A percentile compares a stretch with the other conserved stretches of the same genome.
phyloP scores from a whole-genome alignment of 2,797 vertebrate species.

The Cheirogaleus major region DNA sequence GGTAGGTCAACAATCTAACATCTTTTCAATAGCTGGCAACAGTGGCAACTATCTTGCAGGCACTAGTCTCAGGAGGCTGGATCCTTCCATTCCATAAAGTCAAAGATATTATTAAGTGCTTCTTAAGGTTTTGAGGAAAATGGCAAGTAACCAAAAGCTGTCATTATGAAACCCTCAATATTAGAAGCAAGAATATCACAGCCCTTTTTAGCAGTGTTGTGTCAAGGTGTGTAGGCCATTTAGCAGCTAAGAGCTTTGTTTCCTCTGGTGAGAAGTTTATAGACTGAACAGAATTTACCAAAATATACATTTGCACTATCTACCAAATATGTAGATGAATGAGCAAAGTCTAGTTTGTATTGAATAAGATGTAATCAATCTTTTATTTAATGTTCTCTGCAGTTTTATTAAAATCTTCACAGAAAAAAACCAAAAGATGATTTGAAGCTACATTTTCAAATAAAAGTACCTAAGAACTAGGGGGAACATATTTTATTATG shows the following conservation, averaged over 20 bases:
- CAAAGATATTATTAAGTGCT: not conserved
- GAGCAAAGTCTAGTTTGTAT: not conserved
- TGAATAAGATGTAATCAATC: not conserved
- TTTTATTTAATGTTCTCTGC: not conserved
- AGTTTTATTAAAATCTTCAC: slow-evolving; percentile 27
- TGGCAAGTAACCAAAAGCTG: not conserved
- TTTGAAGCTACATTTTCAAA: slow-evolving; percentile 22
- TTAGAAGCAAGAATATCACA: not conserved
- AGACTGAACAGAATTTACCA: not conserved
- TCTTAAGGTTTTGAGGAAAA: not conserved
- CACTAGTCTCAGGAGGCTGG: not conserved
- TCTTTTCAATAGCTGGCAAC: not conserved
- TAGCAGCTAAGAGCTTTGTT: not conserved
- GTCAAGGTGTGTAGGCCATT: not conserved
- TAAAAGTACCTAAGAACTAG: not conserved
- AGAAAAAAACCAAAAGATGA: not conserved
- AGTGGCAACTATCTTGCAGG: not conserved
- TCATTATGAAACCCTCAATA: not conserved
- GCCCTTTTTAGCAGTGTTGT: not conserved
- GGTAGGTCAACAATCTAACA: not conserved
- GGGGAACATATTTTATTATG: not conserved
- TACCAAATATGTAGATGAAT: not conserved
- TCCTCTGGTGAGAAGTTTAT: slow-evolving; percentile 2
- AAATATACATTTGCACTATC: not conserved
- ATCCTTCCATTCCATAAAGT: not conserved